These are phyloP conservation scores for Blastomussa wellsi DNA, from an alignment of 92 coral and sea anemone genomes.

Conservation along the genomic window DNA sequence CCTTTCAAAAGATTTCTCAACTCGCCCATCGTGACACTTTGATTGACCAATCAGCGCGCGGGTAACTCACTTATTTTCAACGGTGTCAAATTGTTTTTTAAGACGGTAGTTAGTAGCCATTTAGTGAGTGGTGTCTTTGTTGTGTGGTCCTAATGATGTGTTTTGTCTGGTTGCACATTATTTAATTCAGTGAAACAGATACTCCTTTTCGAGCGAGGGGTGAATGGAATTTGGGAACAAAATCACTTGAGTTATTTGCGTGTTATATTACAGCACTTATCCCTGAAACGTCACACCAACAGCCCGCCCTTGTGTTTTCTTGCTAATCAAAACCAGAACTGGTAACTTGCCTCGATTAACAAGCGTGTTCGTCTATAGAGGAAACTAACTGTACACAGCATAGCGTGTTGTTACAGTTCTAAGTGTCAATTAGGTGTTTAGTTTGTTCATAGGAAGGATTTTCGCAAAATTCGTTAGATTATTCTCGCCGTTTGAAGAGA, in stretches of 20 bases:
- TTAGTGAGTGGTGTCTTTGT: conserved; percentile 68
- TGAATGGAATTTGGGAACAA: conserved; percentile 20
- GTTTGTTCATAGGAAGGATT: conserved; percentile 1
- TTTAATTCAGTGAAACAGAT: conserved; percentile 1
- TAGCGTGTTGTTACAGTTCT: not conserved
- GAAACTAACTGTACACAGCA: not conserved
- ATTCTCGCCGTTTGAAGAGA: conserved; percentile 19
- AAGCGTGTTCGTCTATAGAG: not conserved
- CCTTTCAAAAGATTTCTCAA: conserved; percentile 53
- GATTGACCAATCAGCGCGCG: conserved; percentile 68
- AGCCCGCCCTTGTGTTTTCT: conserved; percentile 9
- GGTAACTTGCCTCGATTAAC: not conserved
- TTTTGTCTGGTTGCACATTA: conserved; percentile 13
- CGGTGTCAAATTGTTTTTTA: conserved; percentile 96
- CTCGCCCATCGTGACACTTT: conserved; percentile 39
- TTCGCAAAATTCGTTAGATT: conserved; percentile 10
- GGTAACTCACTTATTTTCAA: conserved; percentile 46
- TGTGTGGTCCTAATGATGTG: conserved; percentile 74
- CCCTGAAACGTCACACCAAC: not conserved
- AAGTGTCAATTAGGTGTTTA: not conserved
- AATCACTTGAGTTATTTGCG: conserved; percentile 7
- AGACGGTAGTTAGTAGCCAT: conserved; percentile 54
- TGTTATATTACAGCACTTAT: conserved; percentile 3
- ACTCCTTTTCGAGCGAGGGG: not conserved
- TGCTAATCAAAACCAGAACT: conserved; percentile 1